phyloP scores from a whole-genome alignment of 2,888 invertebrate species.

The Noctua janthina region DNA sequence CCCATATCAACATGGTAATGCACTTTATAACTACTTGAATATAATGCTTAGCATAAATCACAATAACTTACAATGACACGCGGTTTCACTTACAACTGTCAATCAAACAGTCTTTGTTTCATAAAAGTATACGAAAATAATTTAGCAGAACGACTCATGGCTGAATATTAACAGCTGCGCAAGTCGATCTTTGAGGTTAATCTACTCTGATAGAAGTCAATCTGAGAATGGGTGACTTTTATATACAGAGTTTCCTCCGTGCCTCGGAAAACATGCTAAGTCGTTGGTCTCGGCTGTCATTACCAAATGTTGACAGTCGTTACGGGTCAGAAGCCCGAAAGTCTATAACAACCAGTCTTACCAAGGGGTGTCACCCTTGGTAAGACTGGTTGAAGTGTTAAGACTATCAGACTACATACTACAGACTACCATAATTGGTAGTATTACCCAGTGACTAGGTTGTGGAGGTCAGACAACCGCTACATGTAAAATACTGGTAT shows the following conservation, averaged over 20 bases:
- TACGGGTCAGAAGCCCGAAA: not conserved
- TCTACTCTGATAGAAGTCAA: not conserved
- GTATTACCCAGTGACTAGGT: not conserved
- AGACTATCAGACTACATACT: not conserved
- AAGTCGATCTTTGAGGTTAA: not conserved
- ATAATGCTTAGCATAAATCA: conserved; percentile 49
- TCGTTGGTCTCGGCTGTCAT: not conserved
- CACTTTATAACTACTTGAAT: conserved; percentile 28
- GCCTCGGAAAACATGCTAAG: not conserved
- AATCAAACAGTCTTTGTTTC: conserved; percentile 32
- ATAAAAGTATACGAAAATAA: conserved; percentile 35
- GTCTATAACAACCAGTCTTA: not conserved
- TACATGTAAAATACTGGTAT: not conserved
- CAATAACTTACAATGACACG: conserved; percentile 46
- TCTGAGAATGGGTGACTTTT: not conserved
- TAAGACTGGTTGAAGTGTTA: not conserved
- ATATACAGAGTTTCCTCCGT: not conserved
- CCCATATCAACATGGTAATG: conserved; percentile 45
- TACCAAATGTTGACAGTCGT: not conserved
- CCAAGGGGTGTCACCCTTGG: not conserved
- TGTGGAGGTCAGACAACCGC: not conserved
- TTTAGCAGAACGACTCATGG: conserved; percentile 22
- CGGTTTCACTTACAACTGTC: conserved; percentile 44
- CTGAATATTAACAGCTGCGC: not conserved
- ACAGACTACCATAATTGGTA: not conserved